Evolutionary conservation across 2,113 vertebrate species (phyloP).

Genomic region (Mormyrus iriodes): DNA sequence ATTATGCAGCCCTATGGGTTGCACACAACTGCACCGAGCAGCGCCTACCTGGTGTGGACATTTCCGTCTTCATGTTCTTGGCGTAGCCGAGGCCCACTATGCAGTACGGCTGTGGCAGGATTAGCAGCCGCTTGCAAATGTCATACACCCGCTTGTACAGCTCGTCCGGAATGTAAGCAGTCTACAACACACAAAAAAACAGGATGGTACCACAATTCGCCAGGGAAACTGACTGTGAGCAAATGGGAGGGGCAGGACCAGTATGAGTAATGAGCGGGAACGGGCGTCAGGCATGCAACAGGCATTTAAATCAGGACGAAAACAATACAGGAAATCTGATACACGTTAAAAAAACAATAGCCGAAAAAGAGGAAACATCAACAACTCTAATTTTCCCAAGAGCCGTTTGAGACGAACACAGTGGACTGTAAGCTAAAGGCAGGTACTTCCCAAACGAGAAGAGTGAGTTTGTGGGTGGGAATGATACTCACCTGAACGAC

Average conservation of each 20-base stretch:
- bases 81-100: slow-evolving; percentile 76
- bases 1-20: background rate
- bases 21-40: background rate
- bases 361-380: background rate
- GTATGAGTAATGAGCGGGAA: background rate
- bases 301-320: background rate
- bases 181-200: slow-evolving; percentile 53
- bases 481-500: slow-evolving; percentile 69
- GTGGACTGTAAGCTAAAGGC: background rate
- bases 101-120: slow-evolving; percentile 82
- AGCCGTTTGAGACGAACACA: background rate
- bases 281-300: background rate
- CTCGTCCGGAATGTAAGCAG: slow-evolving; percentile 72
- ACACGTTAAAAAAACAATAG: background rate
- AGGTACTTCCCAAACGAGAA: background rate
- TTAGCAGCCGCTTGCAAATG: slow-evolving; percentile 78
- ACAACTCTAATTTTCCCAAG: background rate
- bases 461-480: background rate
- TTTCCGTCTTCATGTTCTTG: slow-evolving; percentile 68
- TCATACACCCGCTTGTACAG: slow-evolving; percentile 75
- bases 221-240: background rate
- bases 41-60: slow-evolving; percentile 63
- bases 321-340: background rate
- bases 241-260: background rate
- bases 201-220: background rate